Base-by-base conservation (phyloP, 2,797 vertebrate genomes). In the Poeciliopsis turneri region DNA sequence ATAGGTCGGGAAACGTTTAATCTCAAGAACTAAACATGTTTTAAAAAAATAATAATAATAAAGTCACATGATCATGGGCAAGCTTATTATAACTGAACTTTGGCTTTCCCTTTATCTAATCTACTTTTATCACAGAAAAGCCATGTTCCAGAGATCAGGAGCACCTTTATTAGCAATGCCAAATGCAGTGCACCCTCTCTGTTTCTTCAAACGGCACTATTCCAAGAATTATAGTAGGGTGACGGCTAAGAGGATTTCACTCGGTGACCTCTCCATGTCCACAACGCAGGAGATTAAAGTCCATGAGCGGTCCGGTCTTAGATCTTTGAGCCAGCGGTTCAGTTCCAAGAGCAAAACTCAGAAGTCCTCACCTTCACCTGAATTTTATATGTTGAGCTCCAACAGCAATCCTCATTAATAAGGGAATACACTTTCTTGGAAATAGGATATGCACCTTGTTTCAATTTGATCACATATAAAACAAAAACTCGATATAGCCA, bases 241-340 rank as follows among this genome's bases (percentile, higher is more conserved):
- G 88, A 89, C 77, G 80, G 90, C 92, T 95, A 95, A 95, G 93
- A 96, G 94, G 95, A 94, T 95, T 95, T 93, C 89, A 79, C 77
- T 84, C 82, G 25, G 81, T 81, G 94, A 91, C 94, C 92, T 82
- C 87, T 81, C 66, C 71, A 79, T 76, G 81, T 84, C 85, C 83
- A 84, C 33, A 66, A 18, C 82, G 71, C 69, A 87, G 47, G 78
- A 84, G 86, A 87, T 93, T 92, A 92, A 86, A 85, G 76, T 71
- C 76, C 82, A 55, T 39, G 23, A 43, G 28, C 53, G 73, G 15
- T 9, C 11, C 74, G 51, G 33, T 66, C 30, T 51, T 28, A 55
- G 66, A 74, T 78, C 79, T 76, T 57, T 71, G n/a, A 82, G 79
- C 75, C 8, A 46, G 74, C 75, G 18, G 71, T 74, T 23, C 76